These are phyloP conservation scores for Deilephila elpenor DNA, from an alignment of 2,888 invertebrate genomes.

Conservation along the genomic window DNA sequence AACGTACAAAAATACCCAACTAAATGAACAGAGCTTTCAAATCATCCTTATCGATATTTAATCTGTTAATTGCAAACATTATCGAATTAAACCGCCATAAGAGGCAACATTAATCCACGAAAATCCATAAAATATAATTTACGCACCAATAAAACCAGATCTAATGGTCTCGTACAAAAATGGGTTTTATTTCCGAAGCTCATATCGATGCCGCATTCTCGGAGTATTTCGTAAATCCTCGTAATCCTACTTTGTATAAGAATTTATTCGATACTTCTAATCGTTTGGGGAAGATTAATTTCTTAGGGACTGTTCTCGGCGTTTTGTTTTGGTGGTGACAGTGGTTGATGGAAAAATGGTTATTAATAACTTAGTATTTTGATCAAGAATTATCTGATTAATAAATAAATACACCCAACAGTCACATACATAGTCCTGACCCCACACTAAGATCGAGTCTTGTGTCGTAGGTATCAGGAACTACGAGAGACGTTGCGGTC, in stretches of 20 bases:
- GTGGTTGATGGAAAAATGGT: background rate
- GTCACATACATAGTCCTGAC: no score
- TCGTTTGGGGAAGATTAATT: constrained; percentile 62
- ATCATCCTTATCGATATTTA: background rate
- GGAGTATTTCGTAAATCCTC: constrained; percentile 33
- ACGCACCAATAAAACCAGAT: constrained; percentile 16
- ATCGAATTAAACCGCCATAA: background rate
- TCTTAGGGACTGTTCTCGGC: constrained; percentile 43
- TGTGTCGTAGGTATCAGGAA: no score
- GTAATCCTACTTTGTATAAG: constrained; percentile 56
- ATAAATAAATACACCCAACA: no score
- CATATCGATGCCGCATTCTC: constrained; percentile 35
- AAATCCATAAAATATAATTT: constrained; percentile 24
- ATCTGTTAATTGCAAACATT: constrained; percentile 3
- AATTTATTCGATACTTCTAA: constrained; percentile 64
- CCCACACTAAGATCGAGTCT: no score
- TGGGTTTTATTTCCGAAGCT: background rate
- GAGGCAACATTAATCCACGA: constrained; percentile 2
- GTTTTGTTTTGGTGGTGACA: constrained; percentile 4
- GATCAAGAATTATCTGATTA: no score
- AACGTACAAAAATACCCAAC: background rate
- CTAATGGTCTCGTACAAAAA: constrained; percentile 19
- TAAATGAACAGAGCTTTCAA: background rate
- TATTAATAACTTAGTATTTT: background rate
- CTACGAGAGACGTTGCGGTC: no score